Conservation (phyloP, 2,888 invertebrate species). For the Trachelus tabidus region DNA sequence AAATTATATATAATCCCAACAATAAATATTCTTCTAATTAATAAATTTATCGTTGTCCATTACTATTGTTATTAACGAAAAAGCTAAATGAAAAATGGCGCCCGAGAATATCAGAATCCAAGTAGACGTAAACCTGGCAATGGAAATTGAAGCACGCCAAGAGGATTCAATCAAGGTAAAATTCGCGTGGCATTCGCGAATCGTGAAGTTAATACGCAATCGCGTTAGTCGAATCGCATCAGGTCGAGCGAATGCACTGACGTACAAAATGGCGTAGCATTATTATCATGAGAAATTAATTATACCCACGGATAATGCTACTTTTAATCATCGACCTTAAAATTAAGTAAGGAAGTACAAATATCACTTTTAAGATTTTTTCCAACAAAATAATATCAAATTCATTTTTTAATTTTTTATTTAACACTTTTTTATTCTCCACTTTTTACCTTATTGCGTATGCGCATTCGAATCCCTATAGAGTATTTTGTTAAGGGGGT, state of each 20-base stretch:
- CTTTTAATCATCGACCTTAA: neutral
- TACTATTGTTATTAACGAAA: neutral
- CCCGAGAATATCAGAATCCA: neutral
- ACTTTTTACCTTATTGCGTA: neutral
- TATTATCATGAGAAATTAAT: slow-evolving; percentile 53
- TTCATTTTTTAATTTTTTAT: neutral
- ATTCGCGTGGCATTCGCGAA: slow-evolving; percentile 22
- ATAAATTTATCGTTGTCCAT: neutral
- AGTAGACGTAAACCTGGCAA: neutral
- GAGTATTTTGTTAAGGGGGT: neutral
- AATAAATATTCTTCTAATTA: neutral
- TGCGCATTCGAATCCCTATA: neutral
- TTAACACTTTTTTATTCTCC: neutral
- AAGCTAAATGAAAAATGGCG: neutral
- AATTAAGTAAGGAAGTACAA: neutral
- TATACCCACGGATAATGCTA: slow-evolving; percentile 29
- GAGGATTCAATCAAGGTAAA: slow-evolving; percentile 7
- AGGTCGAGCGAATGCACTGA: slow-evolving; percentile 40
- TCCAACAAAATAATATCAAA: neutral
- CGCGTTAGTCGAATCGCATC: slow-evolving; percentile 55
- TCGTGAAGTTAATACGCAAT: slow-evolving; percentile 56
- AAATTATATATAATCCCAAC: neutral
- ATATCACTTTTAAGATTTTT: neutral
- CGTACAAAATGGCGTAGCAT: neutral
- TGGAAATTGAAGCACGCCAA: neutral